A percentile compares a stretch with the other conserved stretches of the same genome.
These are phyloP conservation scores for Fistularia tabacaria DNA, from an alignment of 2,797 vertebrate genomes.

Conservation along the genomic window DNA sequence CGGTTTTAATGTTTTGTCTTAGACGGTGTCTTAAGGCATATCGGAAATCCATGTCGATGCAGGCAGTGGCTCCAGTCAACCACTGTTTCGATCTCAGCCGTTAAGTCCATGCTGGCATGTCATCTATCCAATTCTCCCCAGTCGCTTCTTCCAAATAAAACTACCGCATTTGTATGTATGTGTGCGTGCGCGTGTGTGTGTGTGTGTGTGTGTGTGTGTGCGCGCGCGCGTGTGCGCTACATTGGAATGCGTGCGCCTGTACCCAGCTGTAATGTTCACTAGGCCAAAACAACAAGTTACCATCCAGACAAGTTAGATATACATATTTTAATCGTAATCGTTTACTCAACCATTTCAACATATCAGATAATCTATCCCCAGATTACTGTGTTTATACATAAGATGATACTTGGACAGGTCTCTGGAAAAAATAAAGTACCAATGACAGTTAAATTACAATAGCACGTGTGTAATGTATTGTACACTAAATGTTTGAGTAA, in stretches of 20 bases:
- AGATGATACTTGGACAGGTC: conserved; percentile 39
- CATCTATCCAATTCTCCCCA: conserved; percentile 42
- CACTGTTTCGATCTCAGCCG: conserved; percentile 44
- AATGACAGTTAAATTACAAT: conserved; percentile 53
- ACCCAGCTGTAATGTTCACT: background rate
- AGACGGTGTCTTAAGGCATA: conserved; percentile 53
- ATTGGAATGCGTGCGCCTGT: conserved; percentile 1
- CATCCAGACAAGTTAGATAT: conserved; percentile 46
- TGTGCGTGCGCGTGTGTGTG: background rate
- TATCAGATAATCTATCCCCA: conserved; percentile 38
- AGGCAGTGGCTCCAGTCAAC: conserved; percentile 28
- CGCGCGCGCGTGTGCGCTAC: conserved; percentile 12
- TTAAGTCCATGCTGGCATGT: conserved; percentile 29
- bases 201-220: background rate
- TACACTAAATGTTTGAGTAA: conserved; percentile 58
- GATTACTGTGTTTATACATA: conserved; percentile 51
- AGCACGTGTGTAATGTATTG: conserved; percentile 38
- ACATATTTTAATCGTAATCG: conserved; percentile 69
- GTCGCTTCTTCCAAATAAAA: conserved; percentile 48
- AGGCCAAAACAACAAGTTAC: conserved; percentile 32
- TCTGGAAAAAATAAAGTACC: conserved; percentile 53
- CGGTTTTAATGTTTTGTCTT: conserved; percentile 55
- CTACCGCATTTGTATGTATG: conserved; percentile 26
- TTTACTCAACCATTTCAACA: conserved; percentile 48
- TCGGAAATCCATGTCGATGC: conserved; percentile 72